Evolutionary conservation across 2,888 invertebrate species (phyloP).

Genomic region (Tetrapedia diversipes): DNA sequence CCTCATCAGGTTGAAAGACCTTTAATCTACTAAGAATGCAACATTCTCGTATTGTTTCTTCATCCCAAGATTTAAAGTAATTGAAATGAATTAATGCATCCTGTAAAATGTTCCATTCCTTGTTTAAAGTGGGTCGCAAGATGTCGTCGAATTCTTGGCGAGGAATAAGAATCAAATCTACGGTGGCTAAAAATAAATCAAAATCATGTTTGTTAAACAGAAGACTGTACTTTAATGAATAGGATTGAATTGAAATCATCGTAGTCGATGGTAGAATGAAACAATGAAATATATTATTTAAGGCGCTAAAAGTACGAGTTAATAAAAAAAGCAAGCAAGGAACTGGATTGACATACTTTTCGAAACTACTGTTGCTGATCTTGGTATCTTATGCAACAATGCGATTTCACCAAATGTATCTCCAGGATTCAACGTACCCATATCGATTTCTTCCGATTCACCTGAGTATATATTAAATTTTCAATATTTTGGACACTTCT

Average conservation of each 20-base stretch:
- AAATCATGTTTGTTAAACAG: not conserved
- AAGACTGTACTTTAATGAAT: not conserved
- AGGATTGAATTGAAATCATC: not conserved
- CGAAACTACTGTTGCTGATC: slow-evolving; percentile 86
- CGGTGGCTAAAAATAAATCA: slow-evolving; percentile 81
- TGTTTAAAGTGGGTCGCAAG: slow-evolving; percentile 85
- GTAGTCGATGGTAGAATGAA: not conserved
- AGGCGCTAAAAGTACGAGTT: too few species aligned
- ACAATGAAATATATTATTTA: too few species aligned
- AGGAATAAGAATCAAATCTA: slow-evolving; percentile 87
- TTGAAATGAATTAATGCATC: slow-evolving; percentile 86
- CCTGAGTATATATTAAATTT: slow-evolving; percentile 57
- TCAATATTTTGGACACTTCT: not conserved
- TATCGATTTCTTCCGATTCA: slow-evolving; percentile 76
- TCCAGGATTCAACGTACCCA: slow-evolving; percentile 85
- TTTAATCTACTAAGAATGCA: slow-evolving; percentile 87
- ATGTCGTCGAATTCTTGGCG: slow-evolving; percentile 86
- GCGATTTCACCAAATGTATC: slow-evolving; percentile 88
- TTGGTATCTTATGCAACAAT: slow-evolving; percentile 85
- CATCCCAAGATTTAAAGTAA: slow-evolving; percentile 87
- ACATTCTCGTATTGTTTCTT: slow-evolving; percentile 86
- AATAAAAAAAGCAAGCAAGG: not conserved
- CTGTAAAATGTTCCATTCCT: slow-evolving; percentile 86
- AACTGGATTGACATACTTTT: slow-evolving; percentile 67
- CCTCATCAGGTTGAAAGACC: slow-evolving; percentile 84